A percentile compares a stretch with the other conserved stretches of the same genome.
These are phyloP conservation scores for Antheraea assamensis DNA, from an alignment of 2,888 invertebrate species.

Conservation along the genomic window DNA sequence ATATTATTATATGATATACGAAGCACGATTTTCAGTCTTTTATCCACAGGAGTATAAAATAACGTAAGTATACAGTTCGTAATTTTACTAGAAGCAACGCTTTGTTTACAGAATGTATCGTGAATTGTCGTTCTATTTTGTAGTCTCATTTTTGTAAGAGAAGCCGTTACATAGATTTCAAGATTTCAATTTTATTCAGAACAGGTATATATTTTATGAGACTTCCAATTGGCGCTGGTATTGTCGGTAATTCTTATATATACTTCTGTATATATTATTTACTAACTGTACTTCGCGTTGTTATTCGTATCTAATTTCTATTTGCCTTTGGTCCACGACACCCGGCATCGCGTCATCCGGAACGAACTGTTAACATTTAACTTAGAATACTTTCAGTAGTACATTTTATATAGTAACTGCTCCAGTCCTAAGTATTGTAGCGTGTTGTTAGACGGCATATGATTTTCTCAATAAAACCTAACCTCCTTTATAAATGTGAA, in stretches of 20 bases:
- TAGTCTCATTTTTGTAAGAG: conserved; percentile 34
- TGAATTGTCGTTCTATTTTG: conserved; percentile 35
- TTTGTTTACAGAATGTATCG: conserved; percentile 37
- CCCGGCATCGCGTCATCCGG: no score
- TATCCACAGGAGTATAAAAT: conserved; percentile 17
- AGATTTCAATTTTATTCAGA: conserved; percentile 44
- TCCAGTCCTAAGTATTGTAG: no score
- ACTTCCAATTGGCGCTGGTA: conserved; percentile 35
- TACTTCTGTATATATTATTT: no score
- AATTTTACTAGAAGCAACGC: conserved; percentile 33
- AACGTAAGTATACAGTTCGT: conserved; percentile 19
- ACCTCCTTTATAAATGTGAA: no score
- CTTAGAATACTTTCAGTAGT: no score
- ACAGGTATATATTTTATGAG: conserved; percentile 46
- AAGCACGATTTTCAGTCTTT: conserved; percentile 16
- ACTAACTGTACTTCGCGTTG: no score
- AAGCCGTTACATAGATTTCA: conserved; percentile 43
- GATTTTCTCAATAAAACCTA: no score
- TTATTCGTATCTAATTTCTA: no score
- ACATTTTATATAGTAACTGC: no score
- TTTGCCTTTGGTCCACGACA: no score
- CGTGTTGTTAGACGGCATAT: no score
- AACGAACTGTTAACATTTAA: no score
- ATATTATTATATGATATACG: background rate
- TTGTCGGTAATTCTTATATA: background rate